Base-by-base conservation (phyloP, 1,140 invertebrate species). In the Whitmania pigra region DNA sequence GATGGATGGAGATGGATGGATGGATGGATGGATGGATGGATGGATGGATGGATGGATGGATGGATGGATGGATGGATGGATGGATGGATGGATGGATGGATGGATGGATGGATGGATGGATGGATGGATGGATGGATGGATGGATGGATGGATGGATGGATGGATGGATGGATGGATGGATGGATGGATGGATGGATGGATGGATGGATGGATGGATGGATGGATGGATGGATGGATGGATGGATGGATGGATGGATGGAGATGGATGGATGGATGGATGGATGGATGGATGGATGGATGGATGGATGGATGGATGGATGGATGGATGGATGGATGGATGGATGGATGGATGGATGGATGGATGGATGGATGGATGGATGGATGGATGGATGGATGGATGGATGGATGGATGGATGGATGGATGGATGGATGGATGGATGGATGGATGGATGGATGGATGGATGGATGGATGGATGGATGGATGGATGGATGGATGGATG, bases 311-410 rank as follows among this genome's bases (percentile, higher is more conserved):
- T n/a, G 25, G 54, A 57, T 57, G 54, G 54, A 57, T 25, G 54
- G 54, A 57, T 25, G 54, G 54, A 57, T 57, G 54, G 54, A 3
- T 57, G 54, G 54, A 57, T 57, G 54, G 54, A 57, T 57, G 54
- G n/a, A 57, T 57, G 54, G 54, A 57, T 57, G 54, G 54, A 25
- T 57, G 54, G 54, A 57, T 57, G 54, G 54, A 3, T 57, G 54
- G 54, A 57, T 57, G 54, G 25, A 57, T 57, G 54, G 25, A 57
- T 57, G 54, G 25, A 3, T 57, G 54, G 25, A 57, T 57, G 54
- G 25, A 57, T 57, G 54, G 2, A 57, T 57, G 54, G 25, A n/a
- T 57, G 54, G 25, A 57, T 57, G 54, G 25, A 57, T 57, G 54
- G 25, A 57, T 57, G 54, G 25, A 20, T 57, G 54, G 25, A 57